These are phyloP conservation scores for Steinernema khuongi DNA, from an alignment of 1,140 invertebrate species.

Conservation along the genomic window DNA sequence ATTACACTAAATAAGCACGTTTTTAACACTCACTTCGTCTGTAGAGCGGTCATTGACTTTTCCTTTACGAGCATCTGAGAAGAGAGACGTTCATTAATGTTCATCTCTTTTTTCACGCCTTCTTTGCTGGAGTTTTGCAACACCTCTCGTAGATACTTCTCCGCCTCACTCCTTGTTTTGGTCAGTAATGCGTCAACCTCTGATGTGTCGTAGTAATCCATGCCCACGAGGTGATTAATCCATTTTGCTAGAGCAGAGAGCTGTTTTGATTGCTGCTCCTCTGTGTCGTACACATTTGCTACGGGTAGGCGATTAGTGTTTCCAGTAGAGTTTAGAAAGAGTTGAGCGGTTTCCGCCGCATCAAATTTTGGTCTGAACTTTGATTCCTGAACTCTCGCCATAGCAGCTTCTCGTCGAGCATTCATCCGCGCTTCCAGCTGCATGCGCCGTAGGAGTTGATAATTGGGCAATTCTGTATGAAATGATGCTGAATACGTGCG, in stretches of 20 bases:
- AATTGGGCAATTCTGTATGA: no score
- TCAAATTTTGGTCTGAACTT: background rate
- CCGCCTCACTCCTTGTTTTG: background rate
- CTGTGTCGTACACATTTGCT: background rate
- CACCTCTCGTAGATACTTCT: background rate
- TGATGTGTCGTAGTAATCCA: background rate
- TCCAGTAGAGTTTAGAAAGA: background rate
- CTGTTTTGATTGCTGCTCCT: background rate
- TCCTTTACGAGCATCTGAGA: no score
- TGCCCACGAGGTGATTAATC: background rate
- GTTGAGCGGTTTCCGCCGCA: background rate
- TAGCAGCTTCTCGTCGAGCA: background rate
- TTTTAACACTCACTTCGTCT: no score
- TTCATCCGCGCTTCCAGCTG: background rate
- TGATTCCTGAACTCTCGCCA: background rate
- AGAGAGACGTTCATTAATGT: background rate
- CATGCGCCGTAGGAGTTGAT: no score
- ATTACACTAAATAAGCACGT: no score
- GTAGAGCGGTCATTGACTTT: no score
- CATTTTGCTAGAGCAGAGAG: background rate
- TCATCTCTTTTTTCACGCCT: background rate
- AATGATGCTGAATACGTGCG: no score
- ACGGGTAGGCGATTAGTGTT: background rate
- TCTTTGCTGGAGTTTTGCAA: background rate
- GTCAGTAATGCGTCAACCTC: background rate